Percentiles rank a stretch among this genome's conserved stretches.
Conservation (phyloP, 1,140 invertebrate genomes). For the Trichogramma pretiosum region DNA sequence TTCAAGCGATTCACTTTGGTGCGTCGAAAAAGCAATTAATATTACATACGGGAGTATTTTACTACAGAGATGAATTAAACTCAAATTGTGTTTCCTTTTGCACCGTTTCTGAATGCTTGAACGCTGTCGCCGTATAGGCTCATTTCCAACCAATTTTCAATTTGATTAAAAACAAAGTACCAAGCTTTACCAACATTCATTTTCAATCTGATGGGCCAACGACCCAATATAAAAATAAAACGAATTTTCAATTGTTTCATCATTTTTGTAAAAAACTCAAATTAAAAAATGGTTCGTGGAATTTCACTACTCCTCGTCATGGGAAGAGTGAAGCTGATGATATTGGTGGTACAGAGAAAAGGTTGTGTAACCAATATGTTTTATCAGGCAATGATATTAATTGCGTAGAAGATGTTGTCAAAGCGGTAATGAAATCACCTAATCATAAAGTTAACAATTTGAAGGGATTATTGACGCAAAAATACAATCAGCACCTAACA, state of each 20-base stretch:
- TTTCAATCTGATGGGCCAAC: conserved; percentile 13
- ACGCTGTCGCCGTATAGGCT: conserved; percentile 21
- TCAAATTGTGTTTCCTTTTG: conserved; percentile 20
- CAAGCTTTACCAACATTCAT: conserved; percentile 8
- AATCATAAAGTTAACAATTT: conserved; percentile 17
- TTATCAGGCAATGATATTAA: conserved; percentile 10
- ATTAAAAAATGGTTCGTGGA: conserved; percentile 12
- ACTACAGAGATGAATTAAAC: conserved; percentile 5
- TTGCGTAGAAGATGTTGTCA: conserved; percentile 11
- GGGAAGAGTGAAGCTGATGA: conserved; percentile 17
- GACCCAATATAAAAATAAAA: conserved; percentile 17
- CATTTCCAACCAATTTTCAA: conserved; percentile 23
- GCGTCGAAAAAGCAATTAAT: conserved; percentile 25
- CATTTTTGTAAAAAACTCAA: conserved; percentile 7
- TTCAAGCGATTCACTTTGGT: conserved; percentile 30
- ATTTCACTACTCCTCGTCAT: conserved; percentile 15
- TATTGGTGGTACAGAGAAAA: conserved; percentile 13
- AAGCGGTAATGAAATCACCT: conserved; percentile 8
- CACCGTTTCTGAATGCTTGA: conserved; percentile 16
- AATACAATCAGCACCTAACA: conserved; percentile 13
- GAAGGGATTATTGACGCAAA: conserved; percentile 4
- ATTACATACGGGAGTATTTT: conserved; percentile 22
- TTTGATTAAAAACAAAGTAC: conserved; percentile 7
- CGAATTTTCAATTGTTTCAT: conserved; percentile 10
- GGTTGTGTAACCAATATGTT: conserved; percentile 8